phyloP scores from a whole-genome alignment of 37 sponge, comb jelly and placozoan genomes.

The Cliona cf. orientalis region DNA sequence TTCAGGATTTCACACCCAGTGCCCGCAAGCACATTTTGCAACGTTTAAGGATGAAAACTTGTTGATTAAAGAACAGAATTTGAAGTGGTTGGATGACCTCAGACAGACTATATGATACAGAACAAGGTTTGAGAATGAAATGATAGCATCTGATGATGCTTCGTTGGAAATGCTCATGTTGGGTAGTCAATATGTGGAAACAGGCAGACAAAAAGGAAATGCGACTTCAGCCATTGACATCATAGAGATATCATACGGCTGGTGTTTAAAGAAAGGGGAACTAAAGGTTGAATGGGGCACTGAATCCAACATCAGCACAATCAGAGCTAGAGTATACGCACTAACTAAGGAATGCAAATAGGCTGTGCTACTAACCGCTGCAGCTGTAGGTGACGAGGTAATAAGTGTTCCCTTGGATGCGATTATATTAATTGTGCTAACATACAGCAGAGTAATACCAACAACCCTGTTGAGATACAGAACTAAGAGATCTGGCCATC shows the following conservation, averaged over 20 bases:
- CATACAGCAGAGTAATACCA: background rate
- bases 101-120: slow-evolving; percentile 40
- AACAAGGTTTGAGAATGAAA: slow-evolving; percentile 40
- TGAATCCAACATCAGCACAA: background rate
- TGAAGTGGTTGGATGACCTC: slow-evolving; percentile 16
- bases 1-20: slow-evolving; percentile 5
- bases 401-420: slow-evolving; percentile 19
- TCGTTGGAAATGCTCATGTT: slow-evolving; percentile 37
- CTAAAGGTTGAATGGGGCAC: slow-evolving; percentile 33
- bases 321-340: slow-evolving; percentile 10
- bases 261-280: background rate
- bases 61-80: slow-evolving; percentile 5
- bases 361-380: slow-evolving; percentile 31
- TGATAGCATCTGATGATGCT: slow-evolving; percentile 23
- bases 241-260: slow-evolving; percentile 12
- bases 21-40: slow-evolving; percentile 4
- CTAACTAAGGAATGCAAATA: slow-evolving; percentile 31
- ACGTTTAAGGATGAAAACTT: background rate
- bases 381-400: slow-evolving; percentile 9
- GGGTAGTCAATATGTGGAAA: slow-evolving; percentile 37
- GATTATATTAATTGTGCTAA: slow-evolving; percentile 17
- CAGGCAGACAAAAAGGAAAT: slow-evolving; percentile 27
- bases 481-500: background rate
- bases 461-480: too few species aligned
- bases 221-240: background rate